Conservation (phyloP, 2,113 vertebrate species). For the Lampris megalopsis region DNA sequence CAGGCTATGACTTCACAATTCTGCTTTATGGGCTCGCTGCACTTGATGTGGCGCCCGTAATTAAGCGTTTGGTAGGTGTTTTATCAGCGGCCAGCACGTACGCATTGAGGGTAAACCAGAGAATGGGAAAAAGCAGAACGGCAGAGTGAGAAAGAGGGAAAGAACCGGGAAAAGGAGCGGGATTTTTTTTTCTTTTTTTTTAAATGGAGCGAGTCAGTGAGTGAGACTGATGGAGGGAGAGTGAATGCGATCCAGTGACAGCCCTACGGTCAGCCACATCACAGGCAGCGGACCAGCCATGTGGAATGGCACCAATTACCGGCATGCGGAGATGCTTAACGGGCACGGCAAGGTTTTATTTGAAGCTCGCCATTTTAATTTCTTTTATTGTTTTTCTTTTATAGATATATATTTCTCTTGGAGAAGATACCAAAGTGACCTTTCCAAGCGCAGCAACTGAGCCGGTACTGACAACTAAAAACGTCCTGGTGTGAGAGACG, state of each 20-base stretch:
- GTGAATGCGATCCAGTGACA: conserved; percentile 39
- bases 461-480: conserved; percentile 27
- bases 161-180: conserved; percentile 22
- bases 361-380: conserved; percentile 46
- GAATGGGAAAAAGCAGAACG: conserved; percentile 21
- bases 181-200: neutral
- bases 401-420: conserved; percentile 66
- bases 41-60: conserved; percentile 28
- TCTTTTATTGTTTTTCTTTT: conserved; percentile 9
- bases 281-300: conserved; percentile 36
- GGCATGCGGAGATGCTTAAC: conserved; percentile 54
- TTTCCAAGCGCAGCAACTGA: conserved; percentile 54
- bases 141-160: conserved; percentile 30
- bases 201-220: conserved; percentile 14
- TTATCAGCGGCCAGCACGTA: conserved; percentile 47
- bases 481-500: conserved; percentile 23
- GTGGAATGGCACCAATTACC: conserved; percentile 26
- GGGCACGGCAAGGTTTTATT: conserved; percentile 68
- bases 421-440: conserved; percentile 49
- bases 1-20: conserved; percentile 57
- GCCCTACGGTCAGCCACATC: conserved; percentile 53
- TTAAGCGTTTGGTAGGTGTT: conserved; percentile 28
- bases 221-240: conserved; percentile 45
- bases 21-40: conserved; percentile 16
- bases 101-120: conserved; percentile 25